phyloP scores from a whole-genome alignment of 1,140 invertebrate genomes.

The Chionoecetes opilio region DNA sequence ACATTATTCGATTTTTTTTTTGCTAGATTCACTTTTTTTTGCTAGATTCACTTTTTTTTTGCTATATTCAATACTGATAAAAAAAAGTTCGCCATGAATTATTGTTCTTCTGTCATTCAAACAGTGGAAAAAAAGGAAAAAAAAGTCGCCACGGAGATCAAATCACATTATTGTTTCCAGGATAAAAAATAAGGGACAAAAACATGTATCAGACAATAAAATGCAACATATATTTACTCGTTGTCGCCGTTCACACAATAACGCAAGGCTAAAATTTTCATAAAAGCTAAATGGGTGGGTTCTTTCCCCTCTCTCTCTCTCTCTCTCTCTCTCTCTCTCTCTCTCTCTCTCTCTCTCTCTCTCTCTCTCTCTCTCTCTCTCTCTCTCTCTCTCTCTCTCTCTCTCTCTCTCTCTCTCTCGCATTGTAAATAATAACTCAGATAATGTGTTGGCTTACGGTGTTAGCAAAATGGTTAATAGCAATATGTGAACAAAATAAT shows the following conservation, averaged over 20 bases:
- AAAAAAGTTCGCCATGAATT: too few relatives aligned
- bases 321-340: constrained; percentile 8
- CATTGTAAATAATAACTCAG: too few relatives aligned
- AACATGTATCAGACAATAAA: neutral
- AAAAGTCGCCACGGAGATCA: neutral
- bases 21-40: too few relatives aligned
- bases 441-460: too few relatives aligned
- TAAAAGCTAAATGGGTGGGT: neutral
- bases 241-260: neutral
- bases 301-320: neutral
- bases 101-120: too few relatives aligned
- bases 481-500: too few relatives aligned
- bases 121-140: too few relatives aligned
- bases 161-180: neutral
- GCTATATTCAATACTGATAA: too few relatives aligned
- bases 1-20: too few relatives aligned
- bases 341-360: constrained; percentile 13
- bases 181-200: neutral
- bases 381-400: neutral
- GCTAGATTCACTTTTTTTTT: too few relatives aligned
- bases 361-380: constrained; percentile 5
- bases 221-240: neutral
- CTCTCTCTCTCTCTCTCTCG: too few relatives aligned
- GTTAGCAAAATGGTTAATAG: too few relatives aligned
- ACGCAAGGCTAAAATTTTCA: constrained; percentile 1